Conservation (phyloP, 2,888 invertebrate species). For the Strigamia maritima region DNA sequence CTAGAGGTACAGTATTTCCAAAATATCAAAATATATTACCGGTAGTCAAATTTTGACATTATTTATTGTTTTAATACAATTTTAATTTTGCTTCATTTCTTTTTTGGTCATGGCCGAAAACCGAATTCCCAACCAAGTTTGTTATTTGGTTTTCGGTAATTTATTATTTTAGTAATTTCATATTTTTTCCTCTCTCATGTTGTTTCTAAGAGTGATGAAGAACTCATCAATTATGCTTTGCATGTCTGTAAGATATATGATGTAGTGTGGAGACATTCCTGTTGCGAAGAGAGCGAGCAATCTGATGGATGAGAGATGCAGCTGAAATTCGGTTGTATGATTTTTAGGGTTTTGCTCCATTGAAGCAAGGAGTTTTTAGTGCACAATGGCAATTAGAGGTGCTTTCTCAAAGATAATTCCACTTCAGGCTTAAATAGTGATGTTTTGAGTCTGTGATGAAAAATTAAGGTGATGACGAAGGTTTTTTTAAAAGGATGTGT, state of each 20-base stretch:
- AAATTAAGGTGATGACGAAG: conserved; percentile 19
- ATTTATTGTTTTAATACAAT: no score
- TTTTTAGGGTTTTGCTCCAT: conserved; percentile 1
- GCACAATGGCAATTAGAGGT: background rate
- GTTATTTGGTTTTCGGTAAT: no score
- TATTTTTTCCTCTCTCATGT: no score
- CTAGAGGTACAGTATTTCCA: no score
- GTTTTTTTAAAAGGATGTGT: background rate
- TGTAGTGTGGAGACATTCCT: conserved; percentile 16
- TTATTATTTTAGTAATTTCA: no score
- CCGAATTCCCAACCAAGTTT: no score
- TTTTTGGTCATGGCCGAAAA: no score
- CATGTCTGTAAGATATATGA: conserved; percentile 11
- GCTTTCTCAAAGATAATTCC: background rate
- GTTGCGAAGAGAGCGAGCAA: background rate
- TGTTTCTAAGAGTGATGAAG: no score
- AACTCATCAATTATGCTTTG: conserved; percentile 8
- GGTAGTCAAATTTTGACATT: no score
- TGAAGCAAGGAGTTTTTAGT: background rate
- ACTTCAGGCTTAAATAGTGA: background rate
- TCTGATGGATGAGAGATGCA: conserved; percentile 22
- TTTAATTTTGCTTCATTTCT: no score
- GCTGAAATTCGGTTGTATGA: background rate
- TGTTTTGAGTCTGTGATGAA: background rate
- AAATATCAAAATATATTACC: no score